Base-by-base conservation (phyloP, 2,113 vertebrate genomes). In the Chaetorhynchus papuensis region DNA sequence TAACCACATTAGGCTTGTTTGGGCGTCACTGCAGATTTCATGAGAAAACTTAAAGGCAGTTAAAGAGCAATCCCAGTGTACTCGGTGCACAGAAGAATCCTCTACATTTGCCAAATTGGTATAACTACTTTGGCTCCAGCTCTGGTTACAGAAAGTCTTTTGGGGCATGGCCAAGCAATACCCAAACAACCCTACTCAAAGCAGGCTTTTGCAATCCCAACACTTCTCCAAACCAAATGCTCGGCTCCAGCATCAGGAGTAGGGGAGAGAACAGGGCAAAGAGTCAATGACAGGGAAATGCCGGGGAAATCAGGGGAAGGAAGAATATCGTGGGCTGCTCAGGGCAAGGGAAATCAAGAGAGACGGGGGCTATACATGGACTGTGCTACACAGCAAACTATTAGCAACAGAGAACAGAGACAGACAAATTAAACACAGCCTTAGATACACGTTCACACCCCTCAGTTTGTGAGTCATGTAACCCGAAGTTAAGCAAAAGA, bases 1-100 rank as follows among this genome's bases (percentile, higher is more conserved):
- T 91, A 82, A 95, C 78, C 57, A 45, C 93, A 91, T 50, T 61
- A 85, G 63, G 72, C 59, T 91, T 94, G 61, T 91, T 95, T 72
- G 54, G 70, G 84, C 7, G 6, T 66, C 75, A 91, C 57, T 69
- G 66, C 54, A 95, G 65, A 72, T 82, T 90, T 84, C 68, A 68
- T 27, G n/a, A 91, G 84, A 91, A 87, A 90, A 79, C 50, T 69
- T 69, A 30, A 72, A 95, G 45, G 77, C 77, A 41, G 56, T 79
- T 87, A 61, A 79, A 79, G 15, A 82, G 70, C 45, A 90, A 87
- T 81, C 18, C 2, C 7, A 68, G 21, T 23, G 33, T 91, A 74
- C 61, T 81, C 49, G 30, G 24, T 53, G n/a, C 83, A 53, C n/a
- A 81, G 69, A 81, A 23, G 83, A 94, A 84, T 84, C 60, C 69